These are phyloP conservation scores for Argyresthia goedartella DNA, from an alignment of 2,888 invertebrate species.

Conservation along the genomic window DNA sequence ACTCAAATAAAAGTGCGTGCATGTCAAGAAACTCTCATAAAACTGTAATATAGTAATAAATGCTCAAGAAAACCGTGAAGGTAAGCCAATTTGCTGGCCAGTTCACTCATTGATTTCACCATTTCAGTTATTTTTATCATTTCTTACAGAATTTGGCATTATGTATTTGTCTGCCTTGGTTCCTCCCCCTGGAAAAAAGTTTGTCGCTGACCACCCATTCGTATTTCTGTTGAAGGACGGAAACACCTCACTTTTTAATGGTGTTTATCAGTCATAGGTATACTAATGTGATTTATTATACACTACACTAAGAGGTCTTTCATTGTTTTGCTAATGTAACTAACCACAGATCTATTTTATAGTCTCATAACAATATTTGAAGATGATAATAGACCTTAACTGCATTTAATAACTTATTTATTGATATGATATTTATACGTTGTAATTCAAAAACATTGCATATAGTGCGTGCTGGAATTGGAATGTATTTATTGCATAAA, in stretches of 20 bases:
- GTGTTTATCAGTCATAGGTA: constrained; percentile 26
- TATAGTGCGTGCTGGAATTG: too few species aligned
- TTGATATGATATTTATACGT: too few species aligned
- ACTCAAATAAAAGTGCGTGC: not conserved
- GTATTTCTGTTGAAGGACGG: constrained; percentile 22
- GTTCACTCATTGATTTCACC: not conserved
- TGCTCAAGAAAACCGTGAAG: not conserved
- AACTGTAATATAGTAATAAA: not conserved
- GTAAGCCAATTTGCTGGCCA: not conserved
- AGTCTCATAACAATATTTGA: not conserved
- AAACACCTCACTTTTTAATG: constrained; percentile 23
- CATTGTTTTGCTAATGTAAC: too few species aligned
- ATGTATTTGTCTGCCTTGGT: constrained; percentile 14
- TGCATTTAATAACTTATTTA: not conserved
- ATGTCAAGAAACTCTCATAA: not conserved
- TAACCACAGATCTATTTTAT: too few species aligned
- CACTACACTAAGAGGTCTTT: not conserved
- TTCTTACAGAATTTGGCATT: constrained; percentile 16
- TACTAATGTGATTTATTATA: not conserved
- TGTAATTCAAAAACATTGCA: too few species aligned
- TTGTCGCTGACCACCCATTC: constrained; percentile 33
- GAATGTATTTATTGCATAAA: not conserved
- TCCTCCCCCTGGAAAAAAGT: too few species aligned
- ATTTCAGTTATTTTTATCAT: not conserved
- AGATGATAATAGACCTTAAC: not conserved